A percentile compares a stretch with the other conserved stretches of the same genome.
phyloP scores from a whole-genome alignment of 2,113 vertebrate species.

The Xenotilapia flavipinnis region DNA sequence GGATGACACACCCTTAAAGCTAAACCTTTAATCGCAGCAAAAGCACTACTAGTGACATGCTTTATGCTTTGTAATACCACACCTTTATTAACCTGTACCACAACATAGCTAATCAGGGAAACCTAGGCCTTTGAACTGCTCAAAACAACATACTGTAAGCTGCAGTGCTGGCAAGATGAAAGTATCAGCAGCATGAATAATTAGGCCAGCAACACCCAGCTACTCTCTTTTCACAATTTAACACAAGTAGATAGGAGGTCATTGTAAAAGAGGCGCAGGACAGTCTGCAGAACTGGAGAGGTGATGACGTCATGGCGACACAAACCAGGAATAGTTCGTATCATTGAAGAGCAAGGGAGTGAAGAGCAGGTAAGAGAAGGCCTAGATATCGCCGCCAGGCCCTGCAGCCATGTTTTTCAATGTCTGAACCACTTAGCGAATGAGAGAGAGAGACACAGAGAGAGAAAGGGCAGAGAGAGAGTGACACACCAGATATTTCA shows the following conservation, averaged over 20 bases:
- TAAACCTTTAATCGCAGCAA: constrained; percentile 7
- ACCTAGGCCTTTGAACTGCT: background rate
- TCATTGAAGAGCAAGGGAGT: background rate
- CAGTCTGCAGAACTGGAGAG: background rate
- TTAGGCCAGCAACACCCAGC: constrained; percentile 9
- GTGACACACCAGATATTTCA: constrained; percentile 11
- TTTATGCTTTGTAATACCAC: constrained; percentile 9
- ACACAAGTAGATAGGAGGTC: background rate
- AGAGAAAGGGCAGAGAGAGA: background rate
- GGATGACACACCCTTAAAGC: background rate
- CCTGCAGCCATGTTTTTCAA: constrained; percentile 35
- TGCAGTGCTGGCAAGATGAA: constrained; percentile 12
- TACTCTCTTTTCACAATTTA: background rate
- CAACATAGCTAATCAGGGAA: background rate
- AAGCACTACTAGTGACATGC: background rate
- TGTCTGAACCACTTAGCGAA: constrained; percentile 42
- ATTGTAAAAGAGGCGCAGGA: background rate
- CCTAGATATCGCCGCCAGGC: constrained; percentile 20
- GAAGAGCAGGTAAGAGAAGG: background rate
- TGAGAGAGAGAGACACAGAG: background rate
- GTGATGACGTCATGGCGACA: background rate
- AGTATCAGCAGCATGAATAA: constrained; percentile 42
- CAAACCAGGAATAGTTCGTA: background rate
- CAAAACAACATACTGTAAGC: background rate
- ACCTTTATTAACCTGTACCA: constrained; percentile 13